Evolutionary conservation across 2,797 vertebrate species (phyloP).

Genomic region (Echiichthys vipera): DNA sequence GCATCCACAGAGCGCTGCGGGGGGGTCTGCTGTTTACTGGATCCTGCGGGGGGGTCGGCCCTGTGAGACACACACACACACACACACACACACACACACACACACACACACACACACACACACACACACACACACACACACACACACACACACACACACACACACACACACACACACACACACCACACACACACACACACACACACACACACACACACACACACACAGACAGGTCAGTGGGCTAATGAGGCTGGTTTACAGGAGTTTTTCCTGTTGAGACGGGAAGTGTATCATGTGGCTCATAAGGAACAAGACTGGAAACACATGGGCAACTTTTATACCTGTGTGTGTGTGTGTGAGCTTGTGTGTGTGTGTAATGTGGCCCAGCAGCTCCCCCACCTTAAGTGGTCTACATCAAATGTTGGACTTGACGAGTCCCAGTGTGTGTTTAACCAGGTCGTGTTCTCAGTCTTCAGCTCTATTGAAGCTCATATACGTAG

Average conservation of each 20-base stretch:
- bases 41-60: conserved; percentile 53
- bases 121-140: conserved; percentile 28
- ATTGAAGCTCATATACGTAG: conserved; percentile 1
- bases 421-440: conserved; percentile 5
- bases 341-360: conserved; percentile 18
- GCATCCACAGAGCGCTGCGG: conserved; percentile 50
- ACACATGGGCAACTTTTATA: conserved; percentile 70
- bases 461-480: neutral
- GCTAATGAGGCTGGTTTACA: conserved; percentile 80
- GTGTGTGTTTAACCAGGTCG: conserved; percentile 4
- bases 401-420: conserved; percentile 51
- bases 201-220: conserved; percentile 33
- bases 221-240: conserved; percentile 60
- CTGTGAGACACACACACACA: conserved; percentile 48
- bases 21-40: conserved; percentile 60
- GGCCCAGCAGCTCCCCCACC: conserved; percentile 30
- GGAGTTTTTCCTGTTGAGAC: conserved; percentile 74
- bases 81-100: conserved; percentile 31
- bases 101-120: conserved; percentile 28
- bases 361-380: conserved; percentile 30
- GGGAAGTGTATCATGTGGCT: conserved; percentile 78
- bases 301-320: conserved; percentile 71
- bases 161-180: conserved; percentile 32
- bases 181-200: conserved; percentile 36
- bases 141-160: conserved; percentile 34